These are phyloP conservation scores for Diaperis boleti DNA, from an alignment of 2,888 invertebrate species.

Conservation along the genomic window DNA sequence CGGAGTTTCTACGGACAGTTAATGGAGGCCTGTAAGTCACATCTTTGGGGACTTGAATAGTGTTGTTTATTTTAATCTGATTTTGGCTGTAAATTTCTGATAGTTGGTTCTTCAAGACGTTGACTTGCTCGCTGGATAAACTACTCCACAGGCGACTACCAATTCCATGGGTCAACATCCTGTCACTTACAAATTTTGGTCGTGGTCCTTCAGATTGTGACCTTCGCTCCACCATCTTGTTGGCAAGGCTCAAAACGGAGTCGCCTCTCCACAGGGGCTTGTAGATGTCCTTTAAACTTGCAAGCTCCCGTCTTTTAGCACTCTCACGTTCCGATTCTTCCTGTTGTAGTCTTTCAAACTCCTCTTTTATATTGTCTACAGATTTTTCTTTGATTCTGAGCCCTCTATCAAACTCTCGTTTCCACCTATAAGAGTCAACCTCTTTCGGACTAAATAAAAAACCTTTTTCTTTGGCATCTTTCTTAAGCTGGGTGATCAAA, in stretches of 20 bases:
- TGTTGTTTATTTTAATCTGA: constrained; percentile 66
- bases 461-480: constrained; percentile 85
- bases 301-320: constrained; percentile 64
- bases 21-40: constrained; percentile 52
- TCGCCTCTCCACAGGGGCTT: constrained; percentile 87
- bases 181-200: constrained; percentile 53
- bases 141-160: constrained; percentile 87
- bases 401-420: constrained; percentile 79
- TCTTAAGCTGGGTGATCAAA: constrained; percentile 81
- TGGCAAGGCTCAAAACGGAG: constrained; percentile 84
- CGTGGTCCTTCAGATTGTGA: constrained; percentile 65
- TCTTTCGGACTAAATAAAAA: constrained; percentile 85
- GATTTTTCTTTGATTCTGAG: constrained; percentile 87
- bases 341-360: constrained; percentile 76
- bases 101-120: constrained; percentile 81
- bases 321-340: constrained; percentile 68
- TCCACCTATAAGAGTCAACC: constrained; percentile 82
- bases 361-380: constrained; percentile 85
- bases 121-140: constrained; percentile 85
- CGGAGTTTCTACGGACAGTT: constrained; percentile 67
- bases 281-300: constrained; percentile 74
- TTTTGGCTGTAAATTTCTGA: constrained; percentile 82
- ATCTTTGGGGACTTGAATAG: constrained; percentile 70
- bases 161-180: constrained; percentile 70
- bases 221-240: constrained; percentile 75